These are phyloP conservation scores for Vidua macroura DNA, from an alignment of 2,113 vertebrate genomes.

Conservation along the genomic window DNA sequence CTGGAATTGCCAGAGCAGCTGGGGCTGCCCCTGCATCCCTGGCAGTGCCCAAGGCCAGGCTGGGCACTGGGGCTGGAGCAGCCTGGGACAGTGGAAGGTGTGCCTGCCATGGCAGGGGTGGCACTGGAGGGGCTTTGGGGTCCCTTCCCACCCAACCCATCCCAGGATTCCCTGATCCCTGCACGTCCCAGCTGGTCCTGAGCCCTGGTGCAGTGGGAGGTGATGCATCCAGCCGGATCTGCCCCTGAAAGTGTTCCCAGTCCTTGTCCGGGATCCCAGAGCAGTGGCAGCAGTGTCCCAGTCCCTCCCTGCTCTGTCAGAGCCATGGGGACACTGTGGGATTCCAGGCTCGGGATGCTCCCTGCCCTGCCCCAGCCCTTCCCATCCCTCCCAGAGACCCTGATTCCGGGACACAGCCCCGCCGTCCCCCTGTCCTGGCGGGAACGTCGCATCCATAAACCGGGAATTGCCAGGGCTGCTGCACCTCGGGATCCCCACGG, in stretches of 20 bases:
- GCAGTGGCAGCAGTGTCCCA: fast-evolving
- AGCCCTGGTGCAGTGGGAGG: neutral
- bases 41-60: neutral
- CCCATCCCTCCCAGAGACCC: neutral
- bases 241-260: neutral
- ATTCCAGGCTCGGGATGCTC: neutral
- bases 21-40: neutral
- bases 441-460: neutral
- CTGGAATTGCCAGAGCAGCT: neutral
- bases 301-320: fast-evolving
- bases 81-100: neutral
- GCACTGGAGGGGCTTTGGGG: neutral
- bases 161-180: neutral
- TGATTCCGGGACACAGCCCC: neutral
- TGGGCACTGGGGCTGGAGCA: neutral
- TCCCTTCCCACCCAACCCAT: neutral
- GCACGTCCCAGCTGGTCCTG: fast-evolving
- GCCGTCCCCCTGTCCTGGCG: neutral
- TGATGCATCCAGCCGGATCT: neutral
- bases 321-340: no score
- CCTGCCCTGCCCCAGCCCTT: neutral
- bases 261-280: fast-evolving
- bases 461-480: fast-evolving
- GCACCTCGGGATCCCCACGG: neutral
- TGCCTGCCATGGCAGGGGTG: neutral